Base-by-base conservation (phyloP, 1,140 invertebrate genomes). In the Mya arenaria region DNA sequence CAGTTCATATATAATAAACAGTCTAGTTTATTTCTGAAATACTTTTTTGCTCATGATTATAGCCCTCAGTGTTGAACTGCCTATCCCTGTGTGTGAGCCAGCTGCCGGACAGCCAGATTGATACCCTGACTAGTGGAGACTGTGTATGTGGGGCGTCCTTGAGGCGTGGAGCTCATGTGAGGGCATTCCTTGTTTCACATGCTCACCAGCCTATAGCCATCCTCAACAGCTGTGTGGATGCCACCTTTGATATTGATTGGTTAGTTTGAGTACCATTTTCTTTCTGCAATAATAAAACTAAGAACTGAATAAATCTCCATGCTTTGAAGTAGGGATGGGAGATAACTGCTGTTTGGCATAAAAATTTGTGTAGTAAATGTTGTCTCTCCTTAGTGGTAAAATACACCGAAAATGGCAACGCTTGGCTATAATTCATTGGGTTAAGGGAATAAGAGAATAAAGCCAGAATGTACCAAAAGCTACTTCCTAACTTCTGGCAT, bases 191-290 rank as follows among this genome's bases (percentile, higher is more conserved):
- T 23, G 88, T 91, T 56, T 88, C 84, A 13, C 79, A 86, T 37
- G 90, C 90, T 15, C 73, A 78, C 34, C 90, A 91, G 82, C 88
- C 90, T 8, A 74, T 91, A 10, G 75, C 87, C 25, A 55, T 91
- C 10, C 82, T 91, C 1, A 91, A 91, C 63, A 84, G 85, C 39
- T 88, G 87, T 82, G 86, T 91, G 30, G 90, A 91, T 86, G 85
- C 86, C 25, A 77, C 83, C 34, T 80, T 89, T 30, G 90, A 88
- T 44, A 85, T 66, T 65, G 52, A 69, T 28, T 82, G 79, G 79
- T 82, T 52, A 32, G 56, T 62, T 71, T 34, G 58, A 28, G 25
- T 2, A 28, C 0, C 1, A 1, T 23, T 19, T 17, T 13, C n/a
- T n/a, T n/a, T n/a, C n/a, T n/a, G n/a, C n/a, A n/a, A n/a, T n/a